Evolutionary conservation across 2,888 invertebrate genomes (phyloP).

Genomic region (Operophtera brumata): DNA sequence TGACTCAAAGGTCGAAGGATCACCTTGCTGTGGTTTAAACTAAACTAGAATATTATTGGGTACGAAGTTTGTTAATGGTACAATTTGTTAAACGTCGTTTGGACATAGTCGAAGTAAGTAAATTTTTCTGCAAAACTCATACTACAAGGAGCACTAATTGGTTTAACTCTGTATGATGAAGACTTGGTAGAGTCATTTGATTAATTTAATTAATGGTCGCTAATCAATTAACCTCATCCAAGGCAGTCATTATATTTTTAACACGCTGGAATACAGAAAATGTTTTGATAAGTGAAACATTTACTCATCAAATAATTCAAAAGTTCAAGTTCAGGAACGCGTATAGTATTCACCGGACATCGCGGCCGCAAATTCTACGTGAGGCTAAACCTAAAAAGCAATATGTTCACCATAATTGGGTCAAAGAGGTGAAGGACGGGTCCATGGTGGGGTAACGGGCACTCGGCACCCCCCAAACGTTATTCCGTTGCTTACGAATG

Average conservation of each 20-base stretch:
- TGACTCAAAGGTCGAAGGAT: slow-evolving; percentile 43
- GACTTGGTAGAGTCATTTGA: too few relatives aligned
- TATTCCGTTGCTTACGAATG: slow-evolving; percentile 65
- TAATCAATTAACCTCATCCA: too few relatives aligned
- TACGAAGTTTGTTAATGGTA: slow-evolving; percentile 19
- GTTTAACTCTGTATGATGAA: background rate
- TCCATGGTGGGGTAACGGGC: slow-evolving; percentile 49
- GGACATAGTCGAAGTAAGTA: background rate
- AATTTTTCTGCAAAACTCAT: background rate
- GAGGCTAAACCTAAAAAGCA: slow-evolving; percentile 35
- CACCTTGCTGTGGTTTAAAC: slow-evolving; percentile 41
- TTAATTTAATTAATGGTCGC: too few relatives aligned
- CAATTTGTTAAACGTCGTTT: slow-evolving; percentile 6
- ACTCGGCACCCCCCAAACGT: slow-evolving; percentile 43
- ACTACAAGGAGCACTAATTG: slow-evolving; percentile 9
- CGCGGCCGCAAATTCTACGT: slow-evolving; percentile 23
- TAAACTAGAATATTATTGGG: slow-evolving; percentile 19
- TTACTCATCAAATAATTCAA: background rate
- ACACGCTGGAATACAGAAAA: too few relatives aligned
- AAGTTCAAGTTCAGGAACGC: slow-evolving; percentile 26
- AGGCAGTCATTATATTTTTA: too few relatives aligned
- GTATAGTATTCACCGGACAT: slow-evolving; percentile 18
- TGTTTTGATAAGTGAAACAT: background rate
- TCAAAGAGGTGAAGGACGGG: slow-evolving; percentile 65
- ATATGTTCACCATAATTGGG: slow-evolving; percentile 64